Conservation (phyloP, 1,140 invertebrate genomes). For the Zaprionus ornatus region DNA sequence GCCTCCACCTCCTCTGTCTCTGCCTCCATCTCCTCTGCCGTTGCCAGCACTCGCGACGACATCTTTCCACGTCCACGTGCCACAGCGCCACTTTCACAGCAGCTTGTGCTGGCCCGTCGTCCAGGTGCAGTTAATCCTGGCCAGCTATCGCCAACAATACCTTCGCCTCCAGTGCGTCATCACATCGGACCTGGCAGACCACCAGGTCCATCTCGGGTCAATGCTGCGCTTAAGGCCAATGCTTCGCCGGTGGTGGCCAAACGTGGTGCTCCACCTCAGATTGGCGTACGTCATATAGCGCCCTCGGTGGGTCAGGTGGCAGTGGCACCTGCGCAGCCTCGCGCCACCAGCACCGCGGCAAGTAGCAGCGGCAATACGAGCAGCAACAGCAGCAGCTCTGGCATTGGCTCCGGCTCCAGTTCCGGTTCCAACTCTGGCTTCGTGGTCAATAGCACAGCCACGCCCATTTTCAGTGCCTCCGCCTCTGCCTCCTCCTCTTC, state of each 20-base stretch:
- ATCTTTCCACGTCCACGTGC: conserved; percentile 44
- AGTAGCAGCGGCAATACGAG: conserved; percentile 3
- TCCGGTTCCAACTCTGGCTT: neutral
- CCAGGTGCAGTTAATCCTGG: neutral
- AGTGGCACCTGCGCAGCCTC: no score
- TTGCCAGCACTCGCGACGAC: conserved; percentile 30
- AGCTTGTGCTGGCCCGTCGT: conserved; percentile 27
- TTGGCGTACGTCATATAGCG: neutral
- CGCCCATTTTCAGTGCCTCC: conserved; percentile 22
- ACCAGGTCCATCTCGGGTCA: neutral
- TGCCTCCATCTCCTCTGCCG: neutral
- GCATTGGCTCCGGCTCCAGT: neutral
- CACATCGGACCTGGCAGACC: neutral
- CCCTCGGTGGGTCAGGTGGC: neutral
- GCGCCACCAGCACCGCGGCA: neutral
- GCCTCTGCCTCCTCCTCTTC: neutral
- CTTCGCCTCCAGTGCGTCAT: neutral
- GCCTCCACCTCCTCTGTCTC: no score
- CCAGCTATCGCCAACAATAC: neutral
- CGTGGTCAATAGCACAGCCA: neutral
- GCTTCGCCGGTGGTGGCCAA: neutral
- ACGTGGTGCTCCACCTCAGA: neutral
- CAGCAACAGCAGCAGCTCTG: conserved; percentile 8
- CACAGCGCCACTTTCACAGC: neutral
- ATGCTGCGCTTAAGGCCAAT: neutral